Conservation (phyloP, 2,888 invertebrate species). For the Neoascia interrupta region DNA sequence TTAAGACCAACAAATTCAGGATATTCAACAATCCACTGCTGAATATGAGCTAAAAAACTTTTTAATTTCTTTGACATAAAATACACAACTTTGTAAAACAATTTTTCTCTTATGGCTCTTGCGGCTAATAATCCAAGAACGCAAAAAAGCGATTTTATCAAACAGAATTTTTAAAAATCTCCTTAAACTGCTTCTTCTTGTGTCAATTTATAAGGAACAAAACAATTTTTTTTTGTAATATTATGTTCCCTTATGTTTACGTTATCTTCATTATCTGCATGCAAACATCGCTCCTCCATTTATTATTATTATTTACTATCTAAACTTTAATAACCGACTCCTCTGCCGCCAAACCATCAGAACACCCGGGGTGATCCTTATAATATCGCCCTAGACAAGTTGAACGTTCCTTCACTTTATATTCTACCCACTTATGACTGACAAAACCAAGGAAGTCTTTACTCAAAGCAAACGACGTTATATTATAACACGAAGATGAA, state of each 20-base stretch:
- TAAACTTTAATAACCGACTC: neutral
- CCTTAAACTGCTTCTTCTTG: neutral
- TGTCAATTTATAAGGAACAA: neutral
- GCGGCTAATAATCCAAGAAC: too few species aligned
- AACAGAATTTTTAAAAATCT: neutral
- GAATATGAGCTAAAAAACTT: neutral
- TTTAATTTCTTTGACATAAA: too few species aligned
- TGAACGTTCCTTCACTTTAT: neutral
- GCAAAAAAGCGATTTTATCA: too few species aligned
- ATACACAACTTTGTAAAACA: neutral
- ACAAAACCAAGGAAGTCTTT: neutral
- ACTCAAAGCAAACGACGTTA: neutral
- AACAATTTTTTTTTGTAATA: neutral
- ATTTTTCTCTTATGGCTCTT: neutral
- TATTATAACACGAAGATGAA: conserved; percentile 39
- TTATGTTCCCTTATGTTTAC: neutral
- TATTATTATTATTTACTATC: conserved; percentile 1
- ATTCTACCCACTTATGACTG: neutral
- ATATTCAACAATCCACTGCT: neutral
- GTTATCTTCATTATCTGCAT: neutral
- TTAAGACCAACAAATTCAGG: too few species aligned
- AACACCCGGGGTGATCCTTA: neutral
- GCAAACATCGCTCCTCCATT: neutral
- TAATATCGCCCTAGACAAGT: neutral
- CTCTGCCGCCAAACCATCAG: neutral